Evolutionary conservation across 2,797 vertebrate species (phyloP), one percentile per base, ranked within the genome.

Genomic region (Alosa sapidissima): DNA sequence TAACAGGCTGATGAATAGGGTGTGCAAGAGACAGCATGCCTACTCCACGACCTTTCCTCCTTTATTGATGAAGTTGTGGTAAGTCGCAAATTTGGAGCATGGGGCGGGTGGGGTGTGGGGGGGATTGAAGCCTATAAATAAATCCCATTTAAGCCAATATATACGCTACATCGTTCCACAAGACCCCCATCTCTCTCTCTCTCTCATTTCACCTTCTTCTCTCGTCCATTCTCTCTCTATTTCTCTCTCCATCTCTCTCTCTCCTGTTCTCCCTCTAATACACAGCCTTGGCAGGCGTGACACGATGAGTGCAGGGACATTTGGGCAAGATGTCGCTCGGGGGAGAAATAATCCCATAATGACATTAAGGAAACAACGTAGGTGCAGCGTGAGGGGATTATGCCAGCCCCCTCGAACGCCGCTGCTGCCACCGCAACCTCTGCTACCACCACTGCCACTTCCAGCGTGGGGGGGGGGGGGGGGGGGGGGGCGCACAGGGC

Each of bases 321-420:
- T 92, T 86, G 88, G 88, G 87, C 92, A 91, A 88, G 85, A 91
- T 90, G 91, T 91, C 94, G 93, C 94, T 94, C 91, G 88, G 86
- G 84, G 90, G 90, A 87, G 89, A 93, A 93, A 93, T 94, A 94
- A 95, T 95, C 94, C 92, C 89, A 90, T 94, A 94, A 94, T 94
- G 93, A 92, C 94, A 94, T 95, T 94, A 94, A 88, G 86, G 88
- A 90, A 94, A 94, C 91, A 93, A 94, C 89, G 89, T 91, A 93
- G 90, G 93, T 92, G 92, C 92, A 87, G 89, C 90, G 88, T 84
- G 88, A 90, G 21, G 88, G 91, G 94, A 94, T 95, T 95, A 95
- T 84, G 85, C 81, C 84, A 65, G 89, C 85, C 81, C 62, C 49
- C 65, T 45, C 60, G 75, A 19, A 86, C 21, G 87, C 41, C 52